These are phyloP conservation scores for Balanococcus diminutus DNA, from an alignment of 2,888 invertebrate species.

Conservation along the genomic window DNA sequence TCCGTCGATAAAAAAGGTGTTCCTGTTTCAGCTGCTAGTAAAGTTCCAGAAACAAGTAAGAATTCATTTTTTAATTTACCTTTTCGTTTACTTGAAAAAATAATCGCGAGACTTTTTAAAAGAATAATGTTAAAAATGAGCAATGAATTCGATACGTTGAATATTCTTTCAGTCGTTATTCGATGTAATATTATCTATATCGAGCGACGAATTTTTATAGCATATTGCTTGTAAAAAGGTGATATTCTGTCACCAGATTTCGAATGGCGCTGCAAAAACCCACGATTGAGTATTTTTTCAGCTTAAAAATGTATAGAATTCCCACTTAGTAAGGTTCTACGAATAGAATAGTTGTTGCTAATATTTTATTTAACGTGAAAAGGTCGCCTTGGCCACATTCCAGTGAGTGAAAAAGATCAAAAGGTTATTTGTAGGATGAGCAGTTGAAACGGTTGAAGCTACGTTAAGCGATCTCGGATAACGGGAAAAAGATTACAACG, in stretches of 20 bases:
- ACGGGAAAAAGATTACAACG: background rate
- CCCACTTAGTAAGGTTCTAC: no score
- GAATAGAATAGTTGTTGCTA: background rate
- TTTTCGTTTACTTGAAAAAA: background rate
- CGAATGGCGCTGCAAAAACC: no score
- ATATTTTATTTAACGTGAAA: background rate
- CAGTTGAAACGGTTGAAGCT: background rate
- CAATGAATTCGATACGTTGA: background rate
- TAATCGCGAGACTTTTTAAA: background rate
- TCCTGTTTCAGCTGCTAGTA: background rate
- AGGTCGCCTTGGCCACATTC: background rate
- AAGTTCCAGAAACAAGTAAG: background rate
- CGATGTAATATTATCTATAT: no score
- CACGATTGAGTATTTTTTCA: no score
- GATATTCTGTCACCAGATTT: no score
- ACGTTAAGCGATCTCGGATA: background rate
- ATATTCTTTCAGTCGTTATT: no score
- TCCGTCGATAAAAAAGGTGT: background rate
- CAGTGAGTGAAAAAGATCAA: background rate
- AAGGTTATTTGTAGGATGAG: background rate
- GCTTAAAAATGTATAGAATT: no score
- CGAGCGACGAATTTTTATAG: no score
- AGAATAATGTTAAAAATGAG: background rate
- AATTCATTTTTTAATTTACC: background rate
- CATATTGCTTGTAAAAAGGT: no score